Evolutionary conservation across 2,113 vertebrate genomes (phyloP), one percentile per base, ranked within the genome.

Genomic region (Amphiprion ocellaris): DNA sequence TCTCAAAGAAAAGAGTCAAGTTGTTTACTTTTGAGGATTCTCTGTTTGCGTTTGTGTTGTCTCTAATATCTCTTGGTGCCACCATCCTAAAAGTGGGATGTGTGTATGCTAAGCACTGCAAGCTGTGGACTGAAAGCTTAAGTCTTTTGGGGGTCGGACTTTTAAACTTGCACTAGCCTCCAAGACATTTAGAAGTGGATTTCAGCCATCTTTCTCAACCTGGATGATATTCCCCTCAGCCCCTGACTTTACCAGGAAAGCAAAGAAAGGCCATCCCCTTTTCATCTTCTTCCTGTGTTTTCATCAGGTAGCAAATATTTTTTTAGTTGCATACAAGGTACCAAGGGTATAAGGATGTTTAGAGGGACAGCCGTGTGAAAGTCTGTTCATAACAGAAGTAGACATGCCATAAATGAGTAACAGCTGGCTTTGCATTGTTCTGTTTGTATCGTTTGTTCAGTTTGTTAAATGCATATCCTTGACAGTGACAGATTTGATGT

Each of bases 21-120:
- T 67, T 87, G 78, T 73, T 84, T 79, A 70, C 65, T 75, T 74
- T 82, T 39, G 41, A 77, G 39, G 74, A 79, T 60, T 87, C 14
- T 65, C 56, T 79, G 30, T 47, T 63, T 50, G 46, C n/a, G 33
- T 47, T 68, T 67, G 79, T 79, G 68, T 69, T 76, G 62, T 75
- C 60, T 65, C 21, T 54, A 23, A 17, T 30, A 77, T 65, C 53
- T 1, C 28, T 46, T n/a, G 2, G 56, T 69, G 28, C 52, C 5
- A 3, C 56, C 37, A 33, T 60, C 24, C 63, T 69, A 46, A 81
- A 62, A 52, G 14, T 79, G 6, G 30, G 30, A 30, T 30, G 30
- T 30, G 55, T 21, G 10, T 54, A 54, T 59, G 23, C 24, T 47
- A 73, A 62, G 71, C 2, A 17, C 12, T 33, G 17, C 44, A 21